Evolutionary conservation across 2,797 vertebrate species (phyloP).

Genomic region (Pseudomugil gertrudae): DNA sequence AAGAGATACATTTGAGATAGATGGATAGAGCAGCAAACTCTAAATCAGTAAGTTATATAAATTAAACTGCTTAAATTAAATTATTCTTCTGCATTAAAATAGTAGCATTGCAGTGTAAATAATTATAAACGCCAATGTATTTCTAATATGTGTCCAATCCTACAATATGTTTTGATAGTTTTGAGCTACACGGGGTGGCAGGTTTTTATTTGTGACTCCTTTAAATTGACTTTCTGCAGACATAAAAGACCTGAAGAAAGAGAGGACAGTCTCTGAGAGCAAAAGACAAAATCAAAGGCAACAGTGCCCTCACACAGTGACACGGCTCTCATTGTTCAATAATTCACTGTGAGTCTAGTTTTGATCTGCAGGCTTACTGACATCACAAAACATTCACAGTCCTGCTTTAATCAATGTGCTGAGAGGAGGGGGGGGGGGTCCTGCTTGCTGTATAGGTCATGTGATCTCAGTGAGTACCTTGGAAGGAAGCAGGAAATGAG

Average conservation of each 20-base stretch:
- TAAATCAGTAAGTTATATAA: not conserved
- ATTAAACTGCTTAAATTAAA: too few species aligned
- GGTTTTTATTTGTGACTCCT: not conserved
- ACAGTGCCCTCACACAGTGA: not conserved
- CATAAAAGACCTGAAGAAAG: not conserved
- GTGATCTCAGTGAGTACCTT: conserved; percentile 51
- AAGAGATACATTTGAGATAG: not conserved
- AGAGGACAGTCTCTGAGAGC: rapidly evolving
- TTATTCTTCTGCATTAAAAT: too few species aligned
- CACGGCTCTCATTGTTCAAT: conserved; percentile 7
- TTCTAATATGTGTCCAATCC: not conserved
- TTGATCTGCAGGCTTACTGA: conserved; percentile 14
- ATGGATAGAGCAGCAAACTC: not conserved
- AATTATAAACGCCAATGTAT: too few species aligned
- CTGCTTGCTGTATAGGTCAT: conserved; percentile 47
- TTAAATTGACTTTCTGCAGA: not conserved
- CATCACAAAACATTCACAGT: conserved; percentile 27
- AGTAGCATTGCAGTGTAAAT: too few species aligned
- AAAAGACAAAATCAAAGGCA: not conserved
- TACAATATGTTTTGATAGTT: not conserved
- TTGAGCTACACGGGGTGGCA: not conserved
- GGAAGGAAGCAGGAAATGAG: conserved; percentile 54
- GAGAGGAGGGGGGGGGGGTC: conserved; percentile 12
- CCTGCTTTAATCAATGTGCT: conserved; percentile 17
- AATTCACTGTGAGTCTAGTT: conserved; percentile 18